Percentiles rank a stretch among this genome's conserved stretches.
Evolutionary conservation across 2,888 invertebrate genomes (phyloP).

Genomic region (Isotomurus palustris): DNA sequence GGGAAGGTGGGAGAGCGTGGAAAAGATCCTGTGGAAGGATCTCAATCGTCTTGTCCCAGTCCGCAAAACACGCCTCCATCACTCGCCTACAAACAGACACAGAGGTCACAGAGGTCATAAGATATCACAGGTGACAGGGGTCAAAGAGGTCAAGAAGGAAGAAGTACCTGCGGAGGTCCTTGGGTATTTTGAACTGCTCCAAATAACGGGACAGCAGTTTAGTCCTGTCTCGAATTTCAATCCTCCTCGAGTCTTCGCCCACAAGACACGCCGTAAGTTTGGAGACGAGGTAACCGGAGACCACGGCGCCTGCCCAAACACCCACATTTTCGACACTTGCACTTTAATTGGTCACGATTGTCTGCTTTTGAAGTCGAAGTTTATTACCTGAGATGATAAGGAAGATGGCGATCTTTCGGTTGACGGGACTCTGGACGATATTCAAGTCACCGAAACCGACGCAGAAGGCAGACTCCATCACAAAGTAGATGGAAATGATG

Average conservation of each 20-base stretch:
- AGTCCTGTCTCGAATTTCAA: conserved; percentile 35
- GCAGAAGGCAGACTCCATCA: conserved; percentile 22
- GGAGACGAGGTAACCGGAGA: conserved; percentile 19
- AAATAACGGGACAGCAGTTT: conserved; percentile 30
- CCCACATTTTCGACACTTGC: background rate
- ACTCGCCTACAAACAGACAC: conserved; percentile 26
- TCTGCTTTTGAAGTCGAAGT: too few relatives aligned
- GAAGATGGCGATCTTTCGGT: conserved; percentile 25
- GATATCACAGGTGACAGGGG: background rate
- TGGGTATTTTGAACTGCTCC: conserved; percentile 30
- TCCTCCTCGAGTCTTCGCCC: conserved; percentile 37
- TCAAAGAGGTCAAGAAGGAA: background rate
- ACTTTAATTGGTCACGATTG: too few relatives aligned
- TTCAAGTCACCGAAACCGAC: conserved; percentile 41
- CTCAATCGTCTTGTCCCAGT: conserved; percentile 41
- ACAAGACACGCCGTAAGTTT: conserved; percentile 38
- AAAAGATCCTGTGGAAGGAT: conserved; percentile 33
- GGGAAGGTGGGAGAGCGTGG: conserved; percentile 33
- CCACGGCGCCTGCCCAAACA: conserved; percentile 15
- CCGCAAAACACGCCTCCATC: conserved; percentile 33
- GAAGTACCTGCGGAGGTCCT: conserved; percentile 24
- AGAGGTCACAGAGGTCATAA: background rate
- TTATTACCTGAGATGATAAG: conserved; percentile 33
- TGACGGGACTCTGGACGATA: conserved; percentile 8
- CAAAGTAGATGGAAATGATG: conserved; percentile 36